A percentile compares a stretch with the other conserved stretches of the same genome.
phyloP scores from a whole-genome alignment of 1,140 invertebrate species.

The Drosophila kohkoa region DNA sequence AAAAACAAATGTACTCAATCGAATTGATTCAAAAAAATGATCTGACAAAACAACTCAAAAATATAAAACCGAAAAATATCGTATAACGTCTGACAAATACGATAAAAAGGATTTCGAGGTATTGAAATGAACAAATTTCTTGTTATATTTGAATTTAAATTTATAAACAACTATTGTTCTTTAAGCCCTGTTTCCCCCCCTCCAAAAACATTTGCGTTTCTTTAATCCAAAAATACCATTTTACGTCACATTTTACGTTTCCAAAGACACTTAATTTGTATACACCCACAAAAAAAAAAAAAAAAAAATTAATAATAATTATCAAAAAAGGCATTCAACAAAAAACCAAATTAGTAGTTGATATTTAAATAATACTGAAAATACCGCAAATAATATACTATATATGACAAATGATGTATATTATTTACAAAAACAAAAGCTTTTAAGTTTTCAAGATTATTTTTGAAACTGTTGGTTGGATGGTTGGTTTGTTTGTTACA shows the following conservation, averaged over 20 bases:
- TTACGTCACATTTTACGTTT: constrained; percentile 61
- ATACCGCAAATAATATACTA: constrained; percentile 55
- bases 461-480: constrained; percentile 50
- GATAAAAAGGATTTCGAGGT: constrained; percentile 85
- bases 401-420: constrained; percentile 52
- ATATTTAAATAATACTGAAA: constrained; percentile 53
- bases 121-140: constrained; percentile 82
- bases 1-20: constrained; percentile 20
- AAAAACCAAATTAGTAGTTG: constrained; percentile 62
- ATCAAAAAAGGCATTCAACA: constrained; percentile 52
- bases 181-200: constrained; percentile 54
- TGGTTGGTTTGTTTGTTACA: constrained; percentile 51
- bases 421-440: constrained; percentile 33
- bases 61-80: constrained; percentile 57
- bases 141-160: constrained; percentile 81
- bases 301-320: constrained; percentile 33
- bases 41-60: constrained; percentile 28
- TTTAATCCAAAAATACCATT: constrained; percentile 20
- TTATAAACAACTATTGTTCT: constrained; percentile 82
- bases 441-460: constrained; percentile 44
- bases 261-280: constrained; percentile 51
- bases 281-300: constrained; percentile 42
- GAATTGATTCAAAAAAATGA: constrained; percentile 25
- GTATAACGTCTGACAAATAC: constrained; percentile 53
- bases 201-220: constrained; percentile 55